Conservation (phyloP, 2,888 invertebrate genomes). For the Sphaeridia pumilis region DNA sequence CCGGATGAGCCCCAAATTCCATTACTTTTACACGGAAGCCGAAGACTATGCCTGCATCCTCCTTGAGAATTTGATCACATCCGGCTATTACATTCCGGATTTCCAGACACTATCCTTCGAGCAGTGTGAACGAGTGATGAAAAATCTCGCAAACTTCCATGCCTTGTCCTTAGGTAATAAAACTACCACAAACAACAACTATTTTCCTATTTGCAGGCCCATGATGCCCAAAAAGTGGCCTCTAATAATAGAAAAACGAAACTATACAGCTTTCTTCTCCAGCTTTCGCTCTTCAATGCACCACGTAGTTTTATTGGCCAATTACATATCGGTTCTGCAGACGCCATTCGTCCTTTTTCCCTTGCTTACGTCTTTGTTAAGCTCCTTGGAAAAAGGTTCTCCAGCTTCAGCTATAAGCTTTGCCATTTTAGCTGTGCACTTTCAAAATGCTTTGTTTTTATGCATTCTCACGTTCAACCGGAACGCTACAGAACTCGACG, state of each 20-base stretch:
- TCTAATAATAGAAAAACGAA: neutral
- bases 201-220: neutral
- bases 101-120: conserved; percentile 16
- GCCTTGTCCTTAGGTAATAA: conserved; percentile 31
- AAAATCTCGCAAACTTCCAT: conserved; percentile 27
- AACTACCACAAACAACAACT: neutral
- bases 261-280: neutral
- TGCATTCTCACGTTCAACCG: too few relatives aligned
- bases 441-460: too few relatives aligned
- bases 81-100: conserved; percentile 26
- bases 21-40: conserved; percentile 26
- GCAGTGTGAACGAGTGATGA: conserved; percentile 26
- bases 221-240: neutral
- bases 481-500: too few relatives aligned
- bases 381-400: too few relatives aligned
- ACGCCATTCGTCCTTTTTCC: neutral
- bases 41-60: conserved; percentile 29
- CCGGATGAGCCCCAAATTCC: conserved; percentile 20
- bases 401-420: too few relatives aligned
- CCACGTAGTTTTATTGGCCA: too few relatives aligned
- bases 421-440: too few relatives aligned
- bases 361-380: neutral
- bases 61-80: conserved; percentile 29
- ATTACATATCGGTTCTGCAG: too few relatives aligned
- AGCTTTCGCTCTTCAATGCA: too few relatives aligned